phyloP scores from a whole-genome alignment of 2,888 invertebrate species.

The Sipha maydis region DNA sequence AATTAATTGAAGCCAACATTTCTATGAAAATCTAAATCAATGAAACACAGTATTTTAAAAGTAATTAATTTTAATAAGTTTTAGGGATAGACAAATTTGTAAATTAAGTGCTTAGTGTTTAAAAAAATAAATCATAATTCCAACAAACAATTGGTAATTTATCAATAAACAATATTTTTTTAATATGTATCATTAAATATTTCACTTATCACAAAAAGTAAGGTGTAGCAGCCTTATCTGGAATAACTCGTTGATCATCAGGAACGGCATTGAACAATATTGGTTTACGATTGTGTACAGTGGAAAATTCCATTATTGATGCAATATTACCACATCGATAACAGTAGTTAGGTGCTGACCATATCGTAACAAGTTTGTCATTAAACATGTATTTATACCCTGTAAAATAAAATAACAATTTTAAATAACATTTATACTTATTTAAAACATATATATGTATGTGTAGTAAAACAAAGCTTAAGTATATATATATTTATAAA shows the following conservation, averaged over 20 bases:
- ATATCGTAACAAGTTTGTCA: conserved; percentile 95
- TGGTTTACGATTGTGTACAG: conserved; percentile 79
- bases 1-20: not conserved
- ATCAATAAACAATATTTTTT: conserved; percentile 23
- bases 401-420: conserved; percentile 68
- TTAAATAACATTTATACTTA: not conserved
- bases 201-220: conserved; percentile 82
- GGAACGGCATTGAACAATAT: conserved; percentile 97
- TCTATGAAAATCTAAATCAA: not conserved
- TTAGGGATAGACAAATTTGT: conserved; percentile 7
- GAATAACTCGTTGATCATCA: conserved; percentile 91
- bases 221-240: conserved; percentile 91
- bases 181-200: conserved; percentile 23
- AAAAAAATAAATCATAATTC: conserved; percentile 49
- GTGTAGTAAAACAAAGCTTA: no score
- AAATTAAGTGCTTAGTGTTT: conserved; percentile 8
- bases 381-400: conserved; percentile 99
- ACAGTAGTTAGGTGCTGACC: conserved; percentile 99
- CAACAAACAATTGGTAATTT: conserved; percentile 32
- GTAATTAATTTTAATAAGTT: conserved; percentile 54
- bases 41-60: conserved; percentile 38
- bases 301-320: conserved; percentile 90
- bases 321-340: conserved; percentile 99
- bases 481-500: no score
- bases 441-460: no score